Evolutionary conservation across 2,797 vertebrate genomes (phyloP).

Genomic region (Xerus rutilus): DNA sequence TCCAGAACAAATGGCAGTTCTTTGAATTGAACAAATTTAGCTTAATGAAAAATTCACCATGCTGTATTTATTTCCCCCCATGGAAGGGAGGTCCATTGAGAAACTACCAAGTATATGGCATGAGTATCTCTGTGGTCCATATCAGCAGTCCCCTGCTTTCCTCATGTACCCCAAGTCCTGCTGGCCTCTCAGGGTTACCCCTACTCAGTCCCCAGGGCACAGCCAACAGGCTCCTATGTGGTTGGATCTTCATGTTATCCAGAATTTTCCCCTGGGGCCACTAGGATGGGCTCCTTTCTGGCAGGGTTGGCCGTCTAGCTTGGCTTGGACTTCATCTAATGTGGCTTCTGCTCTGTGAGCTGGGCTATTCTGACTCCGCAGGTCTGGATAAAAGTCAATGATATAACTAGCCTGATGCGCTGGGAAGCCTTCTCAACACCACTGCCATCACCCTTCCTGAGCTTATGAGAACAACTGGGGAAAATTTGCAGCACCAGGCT

Average conservation of each 20-base stretch:
- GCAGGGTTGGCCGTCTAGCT: not conserved
- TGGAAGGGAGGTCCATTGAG: not conserved
- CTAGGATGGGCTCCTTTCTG: not conserved
- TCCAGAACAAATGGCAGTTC: not conserved
- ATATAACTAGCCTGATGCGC: not conserved
- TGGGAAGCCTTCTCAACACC: not conserved
- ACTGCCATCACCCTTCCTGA: not conserved
- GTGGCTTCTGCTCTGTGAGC: not conserved
- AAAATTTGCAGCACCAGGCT: not conserved
- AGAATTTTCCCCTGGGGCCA: not conserved
- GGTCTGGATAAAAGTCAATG: not conserved
- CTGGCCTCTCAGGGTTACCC: not conserved
- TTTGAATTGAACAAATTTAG: conserved; percentile 8
- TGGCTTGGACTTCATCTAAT: not conserved
- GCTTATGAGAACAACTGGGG: not conserved
- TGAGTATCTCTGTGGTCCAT: not conserved
- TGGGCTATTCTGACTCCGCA: not conserved
- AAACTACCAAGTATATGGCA: not conserved
- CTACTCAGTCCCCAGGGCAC: not conserved
- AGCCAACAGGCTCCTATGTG: not conserved
- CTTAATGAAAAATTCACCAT: conserved; percentile 1
- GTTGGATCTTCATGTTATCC: not conserved
- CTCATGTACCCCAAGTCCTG: not conserved
- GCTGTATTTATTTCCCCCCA: not conserved
- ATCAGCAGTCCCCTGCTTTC: not conserved